Evolutionary conservation across 2,888 invertebrate species (phyloP).

Genomic region (Ormyrus labotus): DNA sequence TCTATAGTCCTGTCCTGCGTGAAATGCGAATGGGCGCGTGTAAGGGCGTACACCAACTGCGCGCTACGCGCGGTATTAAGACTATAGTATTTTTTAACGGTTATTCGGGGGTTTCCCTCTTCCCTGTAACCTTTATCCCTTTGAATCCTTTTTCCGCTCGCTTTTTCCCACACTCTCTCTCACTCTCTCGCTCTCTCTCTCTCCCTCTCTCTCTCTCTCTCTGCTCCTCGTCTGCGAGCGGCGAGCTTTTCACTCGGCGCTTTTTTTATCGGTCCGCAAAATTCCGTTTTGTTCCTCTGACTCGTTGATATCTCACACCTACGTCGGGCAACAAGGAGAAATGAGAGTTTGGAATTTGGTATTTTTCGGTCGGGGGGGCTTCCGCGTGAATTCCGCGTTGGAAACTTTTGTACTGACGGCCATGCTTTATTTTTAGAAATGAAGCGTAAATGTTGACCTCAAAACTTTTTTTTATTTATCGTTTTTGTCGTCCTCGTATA

Average conservation of each 20-base stretch:
- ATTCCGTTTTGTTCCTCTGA: background rate
- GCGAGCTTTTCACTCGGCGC: no score
- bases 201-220: no score
- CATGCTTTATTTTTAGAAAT: no score
- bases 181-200: background rate
- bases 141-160: slow-evolving; percentile 26
- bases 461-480: no score
- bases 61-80: background rate
- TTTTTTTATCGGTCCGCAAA: background rate
- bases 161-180: background rate
- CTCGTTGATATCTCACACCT: slow-evolving; percentile 15
- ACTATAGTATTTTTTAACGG: slow-evolving; percentile 61
- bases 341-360: slow-evolving; percentile 9
- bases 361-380: background rate
- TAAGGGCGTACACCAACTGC: no score
- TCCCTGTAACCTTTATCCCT: slow-evolving; percentile 30
- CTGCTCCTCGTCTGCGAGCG: background rate
- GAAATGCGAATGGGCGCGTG: background rate
- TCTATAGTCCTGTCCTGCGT: background rate
- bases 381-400: background rate
- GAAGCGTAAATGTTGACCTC: no score
- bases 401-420: no score
- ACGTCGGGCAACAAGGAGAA: background rate
- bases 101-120: slow-evolving; percentile 53
- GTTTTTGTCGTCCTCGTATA: no score